phyloP scores from a whole-genome alignment of 1,140 invertebrate genomes.

The Sitodiplosis mosellana region DNA sequence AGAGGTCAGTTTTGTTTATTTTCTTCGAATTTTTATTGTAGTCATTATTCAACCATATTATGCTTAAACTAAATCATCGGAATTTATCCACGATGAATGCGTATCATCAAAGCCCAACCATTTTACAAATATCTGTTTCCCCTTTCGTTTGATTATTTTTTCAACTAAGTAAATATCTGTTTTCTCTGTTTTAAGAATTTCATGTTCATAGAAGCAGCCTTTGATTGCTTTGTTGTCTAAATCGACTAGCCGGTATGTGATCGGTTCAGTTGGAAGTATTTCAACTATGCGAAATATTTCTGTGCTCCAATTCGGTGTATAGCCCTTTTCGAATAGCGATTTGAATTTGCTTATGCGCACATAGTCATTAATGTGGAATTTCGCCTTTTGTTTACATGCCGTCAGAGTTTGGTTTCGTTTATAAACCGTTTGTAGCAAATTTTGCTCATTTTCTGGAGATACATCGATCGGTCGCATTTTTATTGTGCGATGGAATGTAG shows the following conservation, averaged over 20 bases:
- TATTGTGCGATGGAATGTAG: constrained; percentile 25
- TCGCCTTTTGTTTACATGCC: background rate
- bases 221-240: constrained; percentile 12
- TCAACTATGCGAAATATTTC: constrained; percentile 22
- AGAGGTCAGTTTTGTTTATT: background rate
- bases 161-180: constrained; percentile 19
- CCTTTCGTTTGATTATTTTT: constrained; percentile 13
- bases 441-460: constrained; percentile 12
- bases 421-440: constrained; percentile 10
- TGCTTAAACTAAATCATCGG: constrained; percentile 2
- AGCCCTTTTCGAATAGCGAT: constrained; percentile 21
- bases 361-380: constrained; percentile 15
- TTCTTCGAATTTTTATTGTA: too few species aligned
- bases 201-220: constrained; percentile 21
- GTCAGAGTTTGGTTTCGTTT: constrained; percentile 1
- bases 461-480: constrained; percentile 21
- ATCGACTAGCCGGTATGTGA: constrained; percentile 19
- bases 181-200: constrained; percentile 15
- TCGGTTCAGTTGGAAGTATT: constrained; percentile 16
- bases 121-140: constrained; percentile 18
- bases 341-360: constrained; percentile 23
- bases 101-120: constrained; percentile 17
- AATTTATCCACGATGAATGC: constrained; percentile 18
- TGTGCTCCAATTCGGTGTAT: constrained; percentile 24
- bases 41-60: too few species aligned